Evolutionary conservation across 2,888 invertebrate genomes (phyloP), one percentile per base, ranked within the genome.

Genomic region (Oscheius sp.): DNA sequence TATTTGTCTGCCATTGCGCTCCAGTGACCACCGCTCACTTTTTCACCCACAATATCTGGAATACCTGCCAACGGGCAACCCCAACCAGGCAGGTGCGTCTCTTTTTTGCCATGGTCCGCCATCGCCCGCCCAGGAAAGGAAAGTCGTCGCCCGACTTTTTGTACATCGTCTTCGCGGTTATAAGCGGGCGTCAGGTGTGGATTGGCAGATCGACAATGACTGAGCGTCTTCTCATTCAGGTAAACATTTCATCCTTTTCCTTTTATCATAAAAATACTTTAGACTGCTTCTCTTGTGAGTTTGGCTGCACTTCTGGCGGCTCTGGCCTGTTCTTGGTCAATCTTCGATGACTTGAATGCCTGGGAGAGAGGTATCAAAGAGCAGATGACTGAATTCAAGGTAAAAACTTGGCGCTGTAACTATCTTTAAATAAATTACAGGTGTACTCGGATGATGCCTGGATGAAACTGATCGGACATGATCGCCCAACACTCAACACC

Each of bases 181-280:
- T 35, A 35, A 35, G 35, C 35, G 9, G 35, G 5, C 35, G 9
- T 9, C 35, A 35, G 35, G 35, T 35, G 35, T 6, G 35, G 35
- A 9, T 35, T 35, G 35, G 9, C 35, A 35, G 35, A 35, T 35
- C 35, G 3, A 9, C 35, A 35, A 35, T 49, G 49, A 21, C 21
- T 49, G 66, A 66, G 23, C 66, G 66, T 66, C 52, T 66, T 23
- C n/a, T 66, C 16, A 66, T 66, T 29, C 46, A 66, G 52, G 66
- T 61, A 43, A 43, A 23, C 18, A n/a, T n/a, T 6, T 59, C 23
- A 18, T 12, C 6, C 45, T 21, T 45, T 12, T 25, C 29, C n/a
- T 41, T 9, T 21, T 41, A 29, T 59, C n/a, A 29, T 9, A 7
- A 29, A 35, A 12, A 3, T 6, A 3, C 23, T 61, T 41, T 23